Evolutionary conservation across 1,140 invertebrate species (phyloP).

Genomic region (Lepidurus couesii): DNA sequence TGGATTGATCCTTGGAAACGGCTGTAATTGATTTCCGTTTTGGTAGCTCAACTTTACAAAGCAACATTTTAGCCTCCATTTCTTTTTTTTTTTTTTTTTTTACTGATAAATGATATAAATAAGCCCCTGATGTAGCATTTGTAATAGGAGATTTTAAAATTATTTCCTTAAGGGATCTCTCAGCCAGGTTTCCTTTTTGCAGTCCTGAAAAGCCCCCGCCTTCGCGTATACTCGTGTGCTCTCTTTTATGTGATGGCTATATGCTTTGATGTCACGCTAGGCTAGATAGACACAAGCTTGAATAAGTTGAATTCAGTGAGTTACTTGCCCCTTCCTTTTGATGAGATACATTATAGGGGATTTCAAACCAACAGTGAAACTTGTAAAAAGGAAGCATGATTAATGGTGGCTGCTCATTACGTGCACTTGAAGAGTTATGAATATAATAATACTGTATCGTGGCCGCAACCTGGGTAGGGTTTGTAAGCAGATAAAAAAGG

Average conservation of each 20-base stretch:
- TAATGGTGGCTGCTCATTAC: conserved; percentile 11
- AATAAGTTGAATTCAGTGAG: neutral
- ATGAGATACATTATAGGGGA: neutral
- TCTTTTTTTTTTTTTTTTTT: no score
- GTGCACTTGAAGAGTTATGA: neutral
- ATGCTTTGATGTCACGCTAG: conserved; percentile 21
- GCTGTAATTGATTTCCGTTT: no score
- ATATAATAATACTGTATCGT: conserved; percentile 6
- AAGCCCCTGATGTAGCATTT: no score
- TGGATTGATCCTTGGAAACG: no score
- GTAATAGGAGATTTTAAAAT: no score
- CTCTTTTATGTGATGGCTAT: neutral
- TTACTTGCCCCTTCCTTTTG: neutral
- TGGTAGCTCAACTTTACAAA: no score
- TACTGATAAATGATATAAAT: no score
- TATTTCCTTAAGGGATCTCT: no score
- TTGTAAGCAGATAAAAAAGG: neutral
- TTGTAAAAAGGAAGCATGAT: neutral
- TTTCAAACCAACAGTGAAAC: neutral
- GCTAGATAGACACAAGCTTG: neutral
- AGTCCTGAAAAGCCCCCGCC: no score
- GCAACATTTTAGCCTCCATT: no score
- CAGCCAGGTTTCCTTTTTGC: no score
- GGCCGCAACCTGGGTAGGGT: neutral
- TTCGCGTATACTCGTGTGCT: neutral